phyloP scores from a whole-genome alignment of 2,113 vertebrate genomes.

The Chaenocephalus aceratus region DNA sequence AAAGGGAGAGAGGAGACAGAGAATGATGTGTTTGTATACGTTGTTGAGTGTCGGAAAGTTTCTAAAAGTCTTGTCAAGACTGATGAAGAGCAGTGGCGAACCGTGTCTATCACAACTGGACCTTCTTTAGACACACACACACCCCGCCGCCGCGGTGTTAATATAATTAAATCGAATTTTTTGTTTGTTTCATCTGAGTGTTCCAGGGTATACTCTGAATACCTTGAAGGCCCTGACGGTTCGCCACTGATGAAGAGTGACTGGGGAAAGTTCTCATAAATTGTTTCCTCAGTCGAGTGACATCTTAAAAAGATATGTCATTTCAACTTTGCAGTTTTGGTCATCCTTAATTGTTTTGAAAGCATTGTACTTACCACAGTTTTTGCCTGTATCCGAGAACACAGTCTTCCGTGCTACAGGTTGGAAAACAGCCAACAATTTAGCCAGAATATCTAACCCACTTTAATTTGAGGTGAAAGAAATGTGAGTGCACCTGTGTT shows the following conservation, averaged over 20 bases:
- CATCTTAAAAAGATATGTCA: not conserved
- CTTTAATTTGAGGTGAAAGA: not conserved
- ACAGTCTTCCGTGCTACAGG: not conserved
- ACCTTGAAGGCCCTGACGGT: too few species aligned
- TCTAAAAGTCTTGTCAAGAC: not conserved
- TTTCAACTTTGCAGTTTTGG: not conserved
- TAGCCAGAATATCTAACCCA: not conserved
- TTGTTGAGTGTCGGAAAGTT: not conserved
- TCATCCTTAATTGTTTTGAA: not conserved
- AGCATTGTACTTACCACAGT: not conserved
- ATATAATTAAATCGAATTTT: too few species aligned
- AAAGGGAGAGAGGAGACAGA: constrained; percentile 20
- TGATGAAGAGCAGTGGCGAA: not conserved
- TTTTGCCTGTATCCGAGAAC: not conserved
- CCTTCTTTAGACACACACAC: too few species aligned
- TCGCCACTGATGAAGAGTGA: not conserved
- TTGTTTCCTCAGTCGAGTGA: constrained; percentile 4
- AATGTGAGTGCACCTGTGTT: not conserved
- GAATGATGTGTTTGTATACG: constrained; percentile 3
- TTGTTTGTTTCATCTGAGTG: too few species aligned
- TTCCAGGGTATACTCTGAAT: too few species aligned
- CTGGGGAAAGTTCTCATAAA: not conserved
- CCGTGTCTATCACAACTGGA: too few species aligned
- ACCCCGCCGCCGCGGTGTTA: too few species aligned
- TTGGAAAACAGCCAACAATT: not conserved